Evolutionary conservation across 2,888 invertebrate species (phyloP), one percentile per base, ranked within the genome.

Genomic region (Trissolcus japonicus): DNA sequence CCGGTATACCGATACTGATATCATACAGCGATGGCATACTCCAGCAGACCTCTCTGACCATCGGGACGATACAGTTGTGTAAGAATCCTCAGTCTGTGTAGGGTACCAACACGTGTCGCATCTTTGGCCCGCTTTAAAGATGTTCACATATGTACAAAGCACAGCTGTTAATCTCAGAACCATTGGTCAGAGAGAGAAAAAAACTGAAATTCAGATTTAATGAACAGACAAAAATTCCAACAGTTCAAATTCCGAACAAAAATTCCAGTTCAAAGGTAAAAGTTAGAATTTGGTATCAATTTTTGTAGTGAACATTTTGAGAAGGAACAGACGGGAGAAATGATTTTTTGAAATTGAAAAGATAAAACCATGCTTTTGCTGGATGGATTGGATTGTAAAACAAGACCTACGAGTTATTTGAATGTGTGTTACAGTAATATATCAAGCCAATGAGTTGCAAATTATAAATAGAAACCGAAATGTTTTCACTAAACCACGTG

Each of bases 71-170:
- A 46, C 57, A 46, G 25, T 41, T 62, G 48, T 54, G n/a, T 19
- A 40, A 13, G 11, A 6, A 25, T 51, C 17, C 19, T 29, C 41
- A 46, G 17, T 50, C 35, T 43, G 55, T n/a, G 54, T 25, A 43
- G 19, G 14, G 25, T 51, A 54, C 54, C 13, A 48, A 67, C 51
- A 67, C 41, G 25, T n/a, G 41, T 13, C 16, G 43, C n/a, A 59
- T 41, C 59, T 14, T 14, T 74, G 62, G 81, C 79, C 82, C 66
- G 80, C 69, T 81, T 76, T 76, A 50, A 56, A 66, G 76, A 74
- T 79, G 77, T 79, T 80, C 83, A 80, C 82, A 81, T 83, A 81
- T 80, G 81, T 74, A 29, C 71, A 16, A 1, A 35, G 35, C 67
- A 61, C 69, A 69, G 69, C 61, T 69, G 69, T 69, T 62, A 51